Evolutionary conservation across 2,797 vertebrate species (phyloP).

Genomic region (Pangasius djambal): DNA sequence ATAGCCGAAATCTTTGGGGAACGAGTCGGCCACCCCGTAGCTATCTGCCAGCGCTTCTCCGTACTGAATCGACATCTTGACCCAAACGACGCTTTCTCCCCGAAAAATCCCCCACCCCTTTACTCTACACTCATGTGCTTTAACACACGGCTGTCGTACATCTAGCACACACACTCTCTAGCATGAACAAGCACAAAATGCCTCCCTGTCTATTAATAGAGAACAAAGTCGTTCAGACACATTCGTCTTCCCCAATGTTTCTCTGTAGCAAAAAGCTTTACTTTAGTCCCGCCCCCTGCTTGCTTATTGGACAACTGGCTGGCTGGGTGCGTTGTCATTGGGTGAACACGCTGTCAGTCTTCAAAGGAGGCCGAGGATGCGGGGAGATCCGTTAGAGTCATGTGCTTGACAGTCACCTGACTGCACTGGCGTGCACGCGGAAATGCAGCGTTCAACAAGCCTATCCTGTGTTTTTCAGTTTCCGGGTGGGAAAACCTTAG

Average conservation of each 20-base stretch:
- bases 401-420: slow-evolving; percentile 87
- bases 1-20: slow-evolving; percentile 98
- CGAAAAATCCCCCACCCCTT: slow-evolving; percentile 59
- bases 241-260: slow-evolving; percentile 73
- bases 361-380: slow-evolving; percentile 44
- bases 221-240: slow-evolving; percentile 66
- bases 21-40: slow-evolving; percentile 90
- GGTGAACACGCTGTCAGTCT: slow-evolving; percentile 62
- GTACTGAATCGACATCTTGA: slow-evolving; percentile 92
- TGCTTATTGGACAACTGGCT: slow-evolving; percentile 65
- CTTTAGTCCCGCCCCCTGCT: slow-evolving; percentile 54
- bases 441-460: slow-evolving; percentile 18
- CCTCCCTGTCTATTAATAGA: slow-evolving; percentile 50
- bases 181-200: slow-evolving; percentile 41
- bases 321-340: slow-evolving; percentile 62
- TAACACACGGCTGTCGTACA: slow-evolving; percentile 29
- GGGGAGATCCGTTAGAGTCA: slow-evolving; percentile 67
- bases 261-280: slow-evolving; percentile 65
- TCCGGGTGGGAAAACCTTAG: background rate
- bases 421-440: slow-evolving; percentile 65
- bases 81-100: slow-evolving; percentile 66
- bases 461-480: background rate
- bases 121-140: slow-evolving; percentile 51
- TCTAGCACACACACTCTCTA: slow-evolving; percentile 24
- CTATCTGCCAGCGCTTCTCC: slow-evolving; percentile 88